phyloP scores from a whole-genome alignment of 1,140 invertebrate genomes.

The Stegodyphus mimosarum region DNA sequence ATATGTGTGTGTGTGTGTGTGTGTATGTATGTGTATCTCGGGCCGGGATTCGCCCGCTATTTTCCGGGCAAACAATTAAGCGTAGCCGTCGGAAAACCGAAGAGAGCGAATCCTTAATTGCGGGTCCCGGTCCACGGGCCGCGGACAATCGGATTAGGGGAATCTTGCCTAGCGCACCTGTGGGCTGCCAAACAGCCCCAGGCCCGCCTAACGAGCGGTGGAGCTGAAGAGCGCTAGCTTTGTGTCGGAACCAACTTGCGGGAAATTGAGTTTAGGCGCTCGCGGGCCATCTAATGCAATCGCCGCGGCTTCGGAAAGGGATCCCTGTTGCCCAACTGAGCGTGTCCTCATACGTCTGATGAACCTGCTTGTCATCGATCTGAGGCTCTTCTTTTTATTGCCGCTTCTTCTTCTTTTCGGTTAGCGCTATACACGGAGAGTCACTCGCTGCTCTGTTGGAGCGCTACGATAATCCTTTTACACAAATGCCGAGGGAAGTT shows the following conservation, averaged over 20 bases:
- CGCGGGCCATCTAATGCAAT: conserved; percentile 27
- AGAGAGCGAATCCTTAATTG: conserved; percentile 46
- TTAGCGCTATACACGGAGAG: background rate
- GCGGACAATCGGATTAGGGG: conserved; percentile 47
- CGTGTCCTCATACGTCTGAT: conserved; percentile 40
- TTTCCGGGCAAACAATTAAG: conserved; percentile 56
- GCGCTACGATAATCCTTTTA: background rate
- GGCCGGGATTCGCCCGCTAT: conserved; percentile 3
- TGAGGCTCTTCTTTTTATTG: background rate
- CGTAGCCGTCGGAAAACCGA: conserved; percentile 6
- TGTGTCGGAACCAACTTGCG: conserved; percentile 31
- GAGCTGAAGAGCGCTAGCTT: conserved; percentile 1
- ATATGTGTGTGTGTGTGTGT: too few species aligned
- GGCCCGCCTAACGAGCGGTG: conserved; percentile 41
- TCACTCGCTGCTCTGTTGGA: background rate
- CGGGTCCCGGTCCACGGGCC: conserved; percentile 25
- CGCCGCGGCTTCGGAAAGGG: conserved; percentile 30
- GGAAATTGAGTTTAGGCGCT: conserved; percentile 47
- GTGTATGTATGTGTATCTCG: too few species aligned
- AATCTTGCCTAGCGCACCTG: conserved; percentile 41
- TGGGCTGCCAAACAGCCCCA: conserved; percentile 43
- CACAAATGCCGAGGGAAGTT: background rate
- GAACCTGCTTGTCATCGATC: conserved; percentile 51
- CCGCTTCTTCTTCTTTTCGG: conserved; percentile 1
- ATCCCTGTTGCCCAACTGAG: conserved; percentile 28